Percentiles rank a stretch among this genome's conserved stretches.
Evolutionary conservation across 2,888 invertebrate genomes (phyloP).

Genomic region (Andrena dorsata): DNA sequence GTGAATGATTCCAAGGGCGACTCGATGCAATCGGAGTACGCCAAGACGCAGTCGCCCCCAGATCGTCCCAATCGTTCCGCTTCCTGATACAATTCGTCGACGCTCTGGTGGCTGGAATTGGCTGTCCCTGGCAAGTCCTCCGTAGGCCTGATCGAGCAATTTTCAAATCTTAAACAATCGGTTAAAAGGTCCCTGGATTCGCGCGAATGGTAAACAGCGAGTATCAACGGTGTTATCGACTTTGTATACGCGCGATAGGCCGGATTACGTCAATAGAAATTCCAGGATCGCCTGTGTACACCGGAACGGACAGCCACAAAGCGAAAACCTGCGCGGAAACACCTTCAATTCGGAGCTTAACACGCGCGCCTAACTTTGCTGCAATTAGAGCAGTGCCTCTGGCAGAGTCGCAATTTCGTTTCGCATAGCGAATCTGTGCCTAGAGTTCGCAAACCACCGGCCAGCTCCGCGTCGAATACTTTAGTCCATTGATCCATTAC

Average conservation of each 20-base stretch:
- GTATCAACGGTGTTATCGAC: neutral
- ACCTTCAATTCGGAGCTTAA: conserved; percentile 69
- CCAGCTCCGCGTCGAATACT: conserved; percentile 12
- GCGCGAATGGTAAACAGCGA: neutral
- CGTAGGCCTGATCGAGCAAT: conserved; percentile 78
- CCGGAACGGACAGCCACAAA: conserved; percentile 30
- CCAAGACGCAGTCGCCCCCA: conserved; percentile 79
- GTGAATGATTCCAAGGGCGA: conserved; percentile 83
- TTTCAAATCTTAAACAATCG: conserved; percentile 27
- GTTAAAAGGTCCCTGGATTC: neutral
- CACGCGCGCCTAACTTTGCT: conserved; percentile 67
- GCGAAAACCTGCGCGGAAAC: conserved; percentile 59
- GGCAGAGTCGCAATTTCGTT: conserved; percentile 67
- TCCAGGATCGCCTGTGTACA: conserved; percentile 24
- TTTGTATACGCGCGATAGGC: neutral
- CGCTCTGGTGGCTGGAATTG: conserved; percentile 77
- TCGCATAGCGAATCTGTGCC: conserved; percentile 67
- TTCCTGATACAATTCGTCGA: conserved; percentile 80
- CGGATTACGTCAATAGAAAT: conserved; percentile 42
- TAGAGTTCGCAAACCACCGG: conserved; percentile 5
- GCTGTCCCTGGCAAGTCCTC: conserved; percentile 78
- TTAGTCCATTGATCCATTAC: conserved; percentile 9
- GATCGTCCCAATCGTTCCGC: conserved; percentile 82
- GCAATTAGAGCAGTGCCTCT: conserved; percentile 62
- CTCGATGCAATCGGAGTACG: conserved; percentile 80